Evolutionary conservation across 2,113 vertebrate species (phyloP).

Genomic region (Eublepharis macularius): DNA sequence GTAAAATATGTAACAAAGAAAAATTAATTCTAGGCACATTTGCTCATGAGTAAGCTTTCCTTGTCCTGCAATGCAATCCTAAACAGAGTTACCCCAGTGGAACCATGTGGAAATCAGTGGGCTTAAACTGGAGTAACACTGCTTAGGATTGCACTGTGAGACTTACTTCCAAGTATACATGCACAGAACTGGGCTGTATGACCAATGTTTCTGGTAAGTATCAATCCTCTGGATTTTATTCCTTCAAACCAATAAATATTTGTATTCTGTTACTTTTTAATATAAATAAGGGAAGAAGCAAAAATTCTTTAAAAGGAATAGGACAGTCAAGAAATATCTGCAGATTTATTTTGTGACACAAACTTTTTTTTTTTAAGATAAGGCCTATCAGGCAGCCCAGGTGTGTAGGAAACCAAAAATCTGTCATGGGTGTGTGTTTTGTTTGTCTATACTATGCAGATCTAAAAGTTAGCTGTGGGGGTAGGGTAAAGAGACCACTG

Average conservation of each 20-base stretch:
- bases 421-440: slow-evolving; percentile 65
- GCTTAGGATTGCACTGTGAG: too few relatives aligned
- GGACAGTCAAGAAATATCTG: slow-evolving; percentile 38
- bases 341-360: slow-evolving; percentile 50
- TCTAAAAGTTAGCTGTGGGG: slow-evolving; percentile 53
- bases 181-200: neutral
- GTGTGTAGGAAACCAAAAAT: slow-evolving; percentile 63
- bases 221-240: slow-evolving; percentile 18
- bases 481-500: slow-evolving; percentile 49
- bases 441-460: slow-evolving; percentile 60
- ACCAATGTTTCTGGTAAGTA: slow-evolving; percentile 22
- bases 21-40: neutral
- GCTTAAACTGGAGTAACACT: too few relatives aligned
- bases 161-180: neutral
- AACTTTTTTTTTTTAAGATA: slow-evolving; percentile 61
- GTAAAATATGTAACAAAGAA: slow-evolving; percentile 39
- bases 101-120: neutral
- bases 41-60: too few relatives aligned
- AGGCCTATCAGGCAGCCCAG: slow-evolving; percentile 50
- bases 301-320: slow-evolving; percentile 30
- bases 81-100: neutral
- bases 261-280: slow-evolving; percentile 35
- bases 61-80: too few relatives aligned
- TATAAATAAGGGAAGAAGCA: slow-evolving; percentile 40
- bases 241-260: neutral